Conservation (phyloP, 2,888 invertebrate species). For the Ichneumoninae sp. region DNA sequence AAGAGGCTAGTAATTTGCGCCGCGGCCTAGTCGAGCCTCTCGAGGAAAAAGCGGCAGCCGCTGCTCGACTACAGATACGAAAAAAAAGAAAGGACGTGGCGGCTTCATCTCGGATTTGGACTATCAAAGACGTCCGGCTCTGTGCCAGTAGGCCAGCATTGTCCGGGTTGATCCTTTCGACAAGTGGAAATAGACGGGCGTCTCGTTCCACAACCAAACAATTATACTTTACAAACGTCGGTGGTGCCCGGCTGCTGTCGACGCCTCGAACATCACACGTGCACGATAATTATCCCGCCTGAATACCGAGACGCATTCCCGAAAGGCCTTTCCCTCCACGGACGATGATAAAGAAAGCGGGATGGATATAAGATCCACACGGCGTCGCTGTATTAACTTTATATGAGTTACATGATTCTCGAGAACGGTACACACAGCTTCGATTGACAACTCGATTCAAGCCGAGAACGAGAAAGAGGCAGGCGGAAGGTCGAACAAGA, state of each 20-base stretch:
- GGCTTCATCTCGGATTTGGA: slow-evolving; percentile 23
- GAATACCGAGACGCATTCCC: slow-evolving; percentile 29
- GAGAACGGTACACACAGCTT: background rate
- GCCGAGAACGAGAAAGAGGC: slow-evolving; percentile 3
- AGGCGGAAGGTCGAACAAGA: slow-evolving; percentile 25
- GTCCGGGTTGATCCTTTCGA: slow-evolving; percentile 23
- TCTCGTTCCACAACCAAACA: background rate
- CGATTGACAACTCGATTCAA: slow-evolving; percentile 55
- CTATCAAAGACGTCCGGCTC: slow-evolving; percentile 25
- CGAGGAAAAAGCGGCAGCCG: slow-evolving; percentile 3
- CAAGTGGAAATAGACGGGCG: slow-evolving; percentile 35
- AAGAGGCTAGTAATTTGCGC: slow-evolving; percentile 49
- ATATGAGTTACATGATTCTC: slow-evolving; percentile 18
- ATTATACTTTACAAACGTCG: slow-evolving; percentile 1
- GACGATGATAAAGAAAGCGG: slow-evolving; percentile 30
- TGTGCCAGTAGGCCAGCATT: slow-evolving; percentile 35
- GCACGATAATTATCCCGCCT: slow-evolving; percentile 45
- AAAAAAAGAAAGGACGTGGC: slow-evolving; percentile 14
- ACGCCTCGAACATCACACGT: slow-evolving; percentile 40
- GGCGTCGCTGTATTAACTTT: slow-evolving; percentile 19
- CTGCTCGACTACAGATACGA: background rate
- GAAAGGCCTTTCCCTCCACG: slow-evolving; percentile 9
- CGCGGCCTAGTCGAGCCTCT: slow-evolving; percentile 19
- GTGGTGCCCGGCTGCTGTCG: slow-evolving; percentile 35
- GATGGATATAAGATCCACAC: background rate